Evolutionary conservation across 2,113 vertebrate species (phyloP).

Genomic region (Anarhynchus alexandrinus): DNA sequence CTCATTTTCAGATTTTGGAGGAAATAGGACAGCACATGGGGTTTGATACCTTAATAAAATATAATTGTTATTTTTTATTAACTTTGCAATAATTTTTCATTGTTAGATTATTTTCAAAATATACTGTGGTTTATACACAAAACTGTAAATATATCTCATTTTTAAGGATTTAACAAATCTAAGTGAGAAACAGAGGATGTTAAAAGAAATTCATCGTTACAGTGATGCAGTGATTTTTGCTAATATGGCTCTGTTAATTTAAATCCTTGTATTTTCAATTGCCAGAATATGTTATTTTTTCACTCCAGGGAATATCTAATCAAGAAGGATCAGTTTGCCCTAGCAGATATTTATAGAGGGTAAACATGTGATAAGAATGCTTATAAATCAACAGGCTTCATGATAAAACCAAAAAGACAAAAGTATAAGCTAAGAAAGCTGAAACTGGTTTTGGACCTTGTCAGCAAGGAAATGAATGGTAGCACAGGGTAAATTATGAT

Average conservation of each 20-base stretch:
- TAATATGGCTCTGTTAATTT: not conserved
- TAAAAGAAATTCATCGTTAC: not conserved
- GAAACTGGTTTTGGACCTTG: not conserved
- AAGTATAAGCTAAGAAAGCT: not conserved
- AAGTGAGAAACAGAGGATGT: not conserved
- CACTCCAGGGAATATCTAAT: not conserved
- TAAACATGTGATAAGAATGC: not conserved
- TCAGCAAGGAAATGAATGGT: not conserved
- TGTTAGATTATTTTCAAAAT: not conserved
- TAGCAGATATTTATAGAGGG: not conserved
- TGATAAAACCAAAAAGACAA: not conserved
- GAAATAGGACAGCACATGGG: not conserved
- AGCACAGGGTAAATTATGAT: not conserved
- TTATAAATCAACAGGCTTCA: not conserved
- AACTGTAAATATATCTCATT: not conserved
- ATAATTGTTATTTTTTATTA: not conserved
- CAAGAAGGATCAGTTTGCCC: not conserved
- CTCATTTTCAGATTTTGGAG: not conserved
- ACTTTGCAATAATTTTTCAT: not conserved
- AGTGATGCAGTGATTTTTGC: not conserved
- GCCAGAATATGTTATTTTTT: not conserved
- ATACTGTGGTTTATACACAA: not conserved
- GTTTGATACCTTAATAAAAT: not conserved
- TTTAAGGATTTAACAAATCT: not conserved
- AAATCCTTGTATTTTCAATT: not conserved